phyloP scores from a whole-genome alignment of 2,797 vertebrate species.

The Pelochelys cantorii region DNA sequence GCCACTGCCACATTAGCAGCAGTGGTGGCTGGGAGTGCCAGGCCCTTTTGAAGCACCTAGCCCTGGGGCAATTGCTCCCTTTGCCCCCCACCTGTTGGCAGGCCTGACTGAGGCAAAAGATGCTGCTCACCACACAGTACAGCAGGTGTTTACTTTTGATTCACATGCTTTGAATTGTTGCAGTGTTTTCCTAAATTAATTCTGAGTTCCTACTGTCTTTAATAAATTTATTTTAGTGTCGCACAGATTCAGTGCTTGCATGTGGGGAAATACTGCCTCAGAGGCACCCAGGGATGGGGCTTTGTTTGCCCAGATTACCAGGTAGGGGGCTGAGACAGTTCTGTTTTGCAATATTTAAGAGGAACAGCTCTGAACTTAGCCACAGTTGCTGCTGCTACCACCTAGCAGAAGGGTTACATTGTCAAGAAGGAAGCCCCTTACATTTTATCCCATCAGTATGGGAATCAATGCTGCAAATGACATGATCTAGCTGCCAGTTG shows the following conservation, averaged over 20 bases:
- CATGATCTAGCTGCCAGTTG: neutral
- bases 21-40: too few species aligned
- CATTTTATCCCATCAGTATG: neutral
- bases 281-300: neutral
- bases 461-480: neutral
- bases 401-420: neutral
- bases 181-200: neutral
- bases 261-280: neutral
- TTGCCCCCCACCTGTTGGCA: too few species aligned
- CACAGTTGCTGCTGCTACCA: neutral
- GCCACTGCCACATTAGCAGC: too few species aligned
- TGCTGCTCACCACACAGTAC: neutral
- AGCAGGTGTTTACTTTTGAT: neutral
- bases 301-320: neutral
- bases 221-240: neutral
- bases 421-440: accelerated
- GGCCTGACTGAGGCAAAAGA: neutral
- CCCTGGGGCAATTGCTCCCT: too few species aligned
- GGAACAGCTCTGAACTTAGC: neutral
- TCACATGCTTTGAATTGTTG: neutral
- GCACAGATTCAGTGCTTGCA: neutral
- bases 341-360: neutral
- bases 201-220: neutral
- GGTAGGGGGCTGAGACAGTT: neutral
- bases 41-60: too few species aligned